phyloP scores from a whole-genome alignment of 2,113 vertebrate species.

The Austrofundulus limnaeus region DNA sequence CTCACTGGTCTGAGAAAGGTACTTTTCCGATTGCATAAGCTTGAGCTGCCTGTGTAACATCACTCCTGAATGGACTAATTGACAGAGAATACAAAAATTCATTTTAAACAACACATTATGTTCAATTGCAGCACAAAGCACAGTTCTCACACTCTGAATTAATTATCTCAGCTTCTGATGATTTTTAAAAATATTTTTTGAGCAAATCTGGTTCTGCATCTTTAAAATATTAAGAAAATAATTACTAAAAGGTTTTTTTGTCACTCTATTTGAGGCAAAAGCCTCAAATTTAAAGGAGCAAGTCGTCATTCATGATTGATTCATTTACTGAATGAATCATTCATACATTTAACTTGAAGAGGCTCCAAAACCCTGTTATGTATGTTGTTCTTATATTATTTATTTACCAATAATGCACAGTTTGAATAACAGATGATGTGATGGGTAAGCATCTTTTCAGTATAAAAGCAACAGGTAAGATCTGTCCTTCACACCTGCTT shows the following conservation, averaged over 20 bases:
- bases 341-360: conserved; percentile 36
- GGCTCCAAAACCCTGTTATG: conserved; percentile 25
- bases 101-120: conserved; percentile 25
- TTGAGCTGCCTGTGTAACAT: conserved; percentile 42
- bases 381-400: background rate
- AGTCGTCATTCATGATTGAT: conserved; percentile 51
- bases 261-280: no score
- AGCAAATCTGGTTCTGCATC: background rate
- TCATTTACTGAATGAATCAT: conserved; percentile 62
- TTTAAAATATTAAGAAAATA: background rate
- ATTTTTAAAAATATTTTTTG: background rate
- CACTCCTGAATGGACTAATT: conserved; percentile 37
- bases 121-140: conserved; percentile 1
- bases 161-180: no score
- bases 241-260: no score
- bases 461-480: background rate
- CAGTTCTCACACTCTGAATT: background rate
- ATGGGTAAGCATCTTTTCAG: background rate
- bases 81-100: conserved; percentile 9
- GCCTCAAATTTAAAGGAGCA: no score
- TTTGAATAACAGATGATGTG: conserved; percentile 6
- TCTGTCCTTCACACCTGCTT: background rate
- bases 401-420: conserved; percentile 13
- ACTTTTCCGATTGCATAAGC: conserved; percentile 62
- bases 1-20: conserved; percentile 67